phyloP scores from a whole-genome alignment of 2,113 vertebrate genomes.

The Microtus montanus region DNA sequence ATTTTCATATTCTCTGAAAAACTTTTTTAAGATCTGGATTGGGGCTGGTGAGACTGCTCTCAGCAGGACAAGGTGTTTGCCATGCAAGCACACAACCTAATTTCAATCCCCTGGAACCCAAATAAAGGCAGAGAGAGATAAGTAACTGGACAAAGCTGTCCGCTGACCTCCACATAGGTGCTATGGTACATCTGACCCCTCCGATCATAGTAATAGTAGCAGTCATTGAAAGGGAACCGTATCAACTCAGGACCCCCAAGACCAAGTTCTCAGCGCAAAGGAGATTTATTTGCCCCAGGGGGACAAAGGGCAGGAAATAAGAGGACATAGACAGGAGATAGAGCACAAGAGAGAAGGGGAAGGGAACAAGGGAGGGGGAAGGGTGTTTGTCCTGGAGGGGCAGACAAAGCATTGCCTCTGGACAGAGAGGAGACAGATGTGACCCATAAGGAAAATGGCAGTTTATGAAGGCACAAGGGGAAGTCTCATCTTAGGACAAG shows the following conservation, averaged over 20 bases:
- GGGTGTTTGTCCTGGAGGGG: neutral
- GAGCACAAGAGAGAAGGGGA: neutral
- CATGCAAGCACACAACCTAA: neutral
- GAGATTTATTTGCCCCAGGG: neutral
- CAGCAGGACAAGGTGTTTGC: neutral
- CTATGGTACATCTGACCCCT: neutral
- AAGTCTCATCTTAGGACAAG: neutral
- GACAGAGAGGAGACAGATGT: neutral
- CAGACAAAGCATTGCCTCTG: neutral
- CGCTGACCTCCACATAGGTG: neutral
- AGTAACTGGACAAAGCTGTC: neutral
- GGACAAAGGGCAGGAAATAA: neutral
- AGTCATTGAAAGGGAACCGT: neutral
- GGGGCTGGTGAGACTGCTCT: neutral
- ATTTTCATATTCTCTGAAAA: neutral
- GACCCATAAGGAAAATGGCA: neutral
- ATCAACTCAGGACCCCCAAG: neutral
- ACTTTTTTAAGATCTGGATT: neutral
- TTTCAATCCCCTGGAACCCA: neutral
- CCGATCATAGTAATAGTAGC: neutral
- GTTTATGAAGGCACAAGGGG: neutral
- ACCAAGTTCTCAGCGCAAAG: neutral
- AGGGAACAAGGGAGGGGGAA: neutral
- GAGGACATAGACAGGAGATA: neutral
- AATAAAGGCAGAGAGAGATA: neutral